Conservation (phyloP, 2,797 vertebrate genomes). For the Brachymystax lenok region DNA sequence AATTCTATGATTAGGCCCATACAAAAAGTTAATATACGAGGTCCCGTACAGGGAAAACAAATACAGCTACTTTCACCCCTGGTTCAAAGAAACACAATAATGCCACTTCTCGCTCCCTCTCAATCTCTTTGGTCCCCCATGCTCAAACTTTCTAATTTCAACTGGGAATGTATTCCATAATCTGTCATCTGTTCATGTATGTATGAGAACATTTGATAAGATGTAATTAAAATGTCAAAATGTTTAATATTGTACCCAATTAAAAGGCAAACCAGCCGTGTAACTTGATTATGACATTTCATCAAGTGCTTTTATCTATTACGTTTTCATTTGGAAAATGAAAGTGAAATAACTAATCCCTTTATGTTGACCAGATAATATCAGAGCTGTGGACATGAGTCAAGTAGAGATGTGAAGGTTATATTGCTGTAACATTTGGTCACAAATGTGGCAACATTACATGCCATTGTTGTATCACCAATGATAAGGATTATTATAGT, state of each 20-base stretch:
- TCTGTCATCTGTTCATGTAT: constrained; percentile 41
- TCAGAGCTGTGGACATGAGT: neutral
- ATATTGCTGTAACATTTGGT: neutral
- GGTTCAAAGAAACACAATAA: constrained; percentile 1
- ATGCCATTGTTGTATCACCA: neutral
- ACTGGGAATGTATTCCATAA: constrained; percentile 37
- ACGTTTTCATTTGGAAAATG: constrained; percentile 28
- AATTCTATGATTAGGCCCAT: no score
- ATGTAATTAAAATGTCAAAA: constrained; percentile 58
- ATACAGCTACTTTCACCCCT: neutral
- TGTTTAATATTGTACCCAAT: constrained; percentile 51
- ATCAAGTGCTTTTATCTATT: constrained; percentile 31
- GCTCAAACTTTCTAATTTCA: constrained; percentile 25
- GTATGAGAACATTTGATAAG: constrained; percentile 29
- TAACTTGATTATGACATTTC: constrained; percentile 50
- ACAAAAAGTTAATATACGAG: no score
- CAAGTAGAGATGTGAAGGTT: neutral
- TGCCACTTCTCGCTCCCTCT: constrained; percentile 7
- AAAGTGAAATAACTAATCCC: neutral
- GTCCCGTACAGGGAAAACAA: neutral
- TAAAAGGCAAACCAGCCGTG: constrained; percentile 54
- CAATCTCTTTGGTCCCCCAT: constrained; percentile 7
- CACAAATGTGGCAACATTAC: neutral
- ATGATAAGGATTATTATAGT: neutral
- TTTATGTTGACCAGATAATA: neutral